These are phyloP conservation scores for Patiria miniata DNA, from an alignment of 35 echinoderm and acorn worm genomes.

Conservation along the genomic window DNA sequence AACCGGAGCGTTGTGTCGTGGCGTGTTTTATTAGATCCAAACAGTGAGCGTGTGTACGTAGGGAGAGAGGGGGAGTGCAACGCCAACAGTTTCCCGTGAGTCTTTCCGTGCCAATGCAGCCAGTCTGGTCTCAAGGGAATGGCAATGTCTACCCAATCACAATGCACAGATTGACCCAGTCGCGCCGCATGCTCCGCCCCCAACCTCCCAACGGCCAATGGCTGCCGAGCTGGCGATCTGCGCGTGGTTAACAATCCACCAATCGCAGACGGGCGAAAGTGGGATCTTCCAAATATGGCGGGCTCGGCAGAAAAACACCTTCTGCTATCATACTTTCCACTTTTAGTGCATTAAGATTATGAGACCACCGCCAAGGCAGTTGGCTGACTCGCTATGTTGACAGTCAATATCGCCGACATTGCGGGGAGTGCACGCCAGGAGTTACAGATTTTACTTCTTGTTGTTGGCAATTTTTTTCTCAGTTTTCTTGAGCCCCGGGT, in stretches of 20 bases:
- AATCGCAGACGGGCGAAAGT: not conserved
- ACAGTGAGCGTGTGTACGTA: no score
- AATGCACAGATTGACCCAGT: not conserved
- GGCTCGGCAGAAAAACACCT: slow-evolving; percentile 7
- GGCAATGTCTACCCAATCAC: slow-evolving; percentile 13
- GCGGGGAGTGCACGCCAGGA: not conserved
- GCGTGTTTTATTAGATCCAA: no score
- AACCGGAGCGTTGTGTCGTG: no score
- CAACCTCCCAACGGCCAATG: not conserved
- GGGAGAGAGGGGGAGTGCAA: not conserved
- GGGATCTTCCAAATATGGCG: not conserved
- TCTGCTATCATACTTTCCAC: no score
- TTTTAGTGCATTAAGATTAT: not conserved
- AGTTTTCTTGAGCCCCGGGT: not conserved
- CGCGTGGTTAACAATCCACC: slow-evolving; percentile 9
- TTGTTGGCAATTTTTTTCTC: not conserved
- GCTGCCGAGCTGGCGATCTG: not conserved
- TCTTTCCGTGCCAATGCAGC: not conserved
- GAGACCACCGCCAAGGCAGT: not conserved
- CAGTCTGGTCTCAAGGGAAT: not conserved
- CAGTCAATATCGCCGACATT: not conserved
- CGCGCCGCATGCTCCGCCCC: not conserved
- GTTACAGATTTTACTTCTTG: not conserved
- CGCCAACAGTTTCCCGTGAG: slow-evolving; percentile 5
- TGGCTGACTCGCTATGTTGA: not conserved